A percentile compares a stretch with the other conserved stretches of the same genome.
Evolutionary conservation across 1,140 invertebrate genomes (phyloP).

Genomic region (Sesamia nonagrioides): DNA sequence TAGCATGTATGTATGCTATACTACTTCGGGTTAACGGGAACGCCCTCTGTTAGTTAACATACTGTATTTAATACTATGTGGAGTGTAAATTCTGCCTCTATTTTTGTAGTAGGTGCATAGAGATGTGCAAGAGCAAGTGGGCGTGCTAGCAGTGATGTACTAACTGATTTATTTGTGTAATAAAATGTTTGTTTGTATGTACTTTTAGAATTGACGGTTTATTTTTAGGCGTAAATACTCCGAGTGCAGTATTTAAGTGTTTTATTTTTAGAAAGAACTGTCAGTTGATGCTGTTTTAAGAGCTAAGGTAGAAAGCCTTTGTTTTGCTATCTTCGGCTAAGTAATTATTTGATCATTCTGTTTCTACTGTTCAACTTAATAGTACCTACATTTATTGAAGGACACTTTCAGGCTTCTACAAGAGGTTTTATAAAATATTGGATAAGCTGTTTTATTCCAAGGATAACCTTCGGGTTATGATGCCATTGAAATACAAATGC

Average conservation of each 20-base stretch:
- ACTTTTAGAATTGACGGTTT: constrained; percentile 26
- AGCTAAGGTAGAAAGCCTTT: constrained; percentile 1
- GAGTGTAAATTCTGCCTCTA: constrained; percentile 4
- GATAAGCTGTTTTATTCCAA: not conserved
- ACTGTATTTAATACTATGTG: not conserved
- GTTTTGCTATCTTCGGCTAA: not conserved
- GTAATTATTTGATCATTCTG: constrained; percentile 1
- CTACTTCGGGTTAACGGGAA: no score
- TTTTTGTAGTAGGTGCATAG: not conserved
- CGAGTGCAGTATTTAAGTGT: constrained; percentile 9
- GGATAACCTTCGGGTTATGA: not conserved
- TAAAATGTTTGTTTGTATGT: constrained; percentile 44
- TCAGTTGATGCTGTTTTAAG: constrained; percentile 8
- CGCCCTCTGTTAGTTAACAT: no score
- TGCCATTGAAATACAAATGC: not conserved
- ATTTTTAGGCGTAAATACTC: constrained; percentile 34
- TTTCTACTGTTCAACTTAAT: not conserved
- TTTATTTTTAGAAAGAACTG: constrained; percentile 36
- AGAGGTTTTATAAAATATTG: no score
- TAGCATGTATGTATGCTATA: no score
- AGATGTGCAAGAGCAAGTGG: constrained; percentile 35
- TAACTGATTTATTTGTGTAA: constrained; percentile 45
- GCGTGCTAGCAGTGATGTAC: constrained; percentile 42
- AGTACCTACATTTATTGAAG: no score
- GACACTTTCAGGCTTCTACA: no score